phyloP scores from a whole-genome alignment of 2,888 invertebrate species.

The Villa cingulata region DNA sequence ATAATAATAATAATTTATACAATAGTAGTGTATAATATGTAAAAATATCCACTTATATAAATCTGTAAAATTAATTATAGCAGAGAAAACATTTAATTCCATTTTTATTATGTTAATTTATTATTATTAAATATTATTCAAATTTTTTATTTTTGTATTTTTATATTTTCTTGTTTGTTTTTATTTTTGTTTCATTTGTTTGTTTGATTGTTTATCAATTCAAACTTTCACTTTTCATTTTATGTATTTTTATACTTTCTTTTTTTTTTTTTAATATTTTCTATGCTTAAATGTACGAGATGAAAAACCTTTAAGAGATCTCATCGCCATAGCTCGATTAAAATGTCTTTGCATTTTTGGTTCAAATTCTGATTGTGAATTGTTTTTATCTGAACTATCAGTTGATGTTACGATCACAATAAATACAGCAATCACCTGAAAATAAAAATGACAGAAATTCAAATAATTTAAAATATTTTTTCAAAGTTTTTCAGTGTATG shows the following conservation, averaged over 20 bases:
- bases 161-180: too few relatives aligned
- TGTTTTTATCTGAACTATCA: constrained; percentile 35
- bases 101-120: too few relatives aligned
- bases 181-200: too few relatives aligned
- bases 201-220: too few relatives aligned
- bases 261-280: constrained; percentile 14
- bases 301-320: constrained; percentile 51
- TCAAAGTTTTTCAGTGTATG: not conserved
- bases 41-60: too few relatives aligned
- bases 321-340: constrained; percentile 81
- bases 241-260: not conserved
- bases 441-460: not conserved
- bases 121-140: too few relatives aligned
- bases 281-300: constrained; percentile 22
- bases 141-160: too few relatives aligned
- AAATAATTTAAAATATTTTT: not conserved
- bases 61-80: too few relatives aligned
- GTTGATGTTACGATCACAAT: constrained; percentile 69
- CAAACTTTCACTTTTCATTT: too few relatives aligned
- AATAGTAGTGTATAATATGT: too few relatives aligned
- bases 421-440: constrained; percentile 50
- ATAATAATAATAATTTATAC: too few relatives aligned
- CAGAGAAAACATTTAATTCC: too few relatives aligned
- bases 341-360: constrained; percentile 68
- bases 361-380: constrained; percentile 37